phyloP scores from a whole-genome alignment of 2,888 invertebrate genomes.

The Tachina lurida region DNA sequence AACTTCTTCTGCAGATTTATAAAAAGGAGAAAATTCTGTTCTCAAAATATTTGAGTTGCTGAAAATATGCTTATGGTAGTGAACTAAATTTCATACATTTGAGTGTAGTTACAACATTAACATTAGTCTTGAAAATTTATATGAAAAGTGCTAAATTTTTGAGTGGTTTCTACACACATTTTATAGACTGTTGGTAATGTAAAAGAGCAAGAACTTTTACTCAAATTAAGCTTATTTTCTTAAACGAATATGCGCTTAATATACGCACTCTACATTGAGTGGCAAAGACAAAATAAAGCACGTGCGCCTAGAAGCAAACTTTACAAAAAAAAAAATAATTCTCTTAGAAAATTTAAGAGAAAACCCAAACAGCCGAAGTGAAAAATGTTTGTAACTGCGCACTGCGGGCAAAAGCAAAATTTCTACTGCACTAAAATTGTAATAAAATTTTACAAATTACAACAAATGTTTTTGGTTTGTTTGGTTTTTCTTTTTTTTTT shows the following conservation, averaged over 20 bases:
- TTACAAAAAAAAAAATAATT: not conserved
- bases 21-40: slow-evolving; percentile 15
- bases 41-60: not conserved
- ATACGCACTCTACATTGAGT: slow-evolving; percentile 33
- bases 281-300: slow-evolving; percentile 11
- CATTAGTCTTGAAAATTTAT: no score
- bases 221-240: not conserved
- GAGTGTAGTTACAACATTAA: no score
- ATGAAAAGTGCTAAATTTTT: no score
- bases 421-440: slow-evolving; percentile 23
- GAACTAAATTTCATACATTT: not conserved
- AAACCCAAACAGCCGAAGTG: not conserved
- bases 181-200: no score
- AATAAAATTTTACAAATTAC: slow-evolving; percentile 27
- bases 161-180: no score
- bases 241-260: slow-evolving; percentile 48
- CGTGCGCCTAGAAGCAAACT: slow-evolving; percentile 62
- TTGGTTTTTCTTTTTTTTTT: no score
- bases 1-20: not conserved
- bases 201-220: not conserved
- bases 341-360: slow-evolving; percentile 54
- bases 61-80: not conserved
- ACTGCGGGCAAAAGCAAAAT: not conserved
- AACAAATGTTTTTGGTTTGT: not conserved
- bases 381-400: slow-evolving; percentile 30